These are phyloP conservation scores for Anser brachyrhynchus DNA, from an alignment of 2,113 vertebrate species.

Conservation along the genomic window DNA sequence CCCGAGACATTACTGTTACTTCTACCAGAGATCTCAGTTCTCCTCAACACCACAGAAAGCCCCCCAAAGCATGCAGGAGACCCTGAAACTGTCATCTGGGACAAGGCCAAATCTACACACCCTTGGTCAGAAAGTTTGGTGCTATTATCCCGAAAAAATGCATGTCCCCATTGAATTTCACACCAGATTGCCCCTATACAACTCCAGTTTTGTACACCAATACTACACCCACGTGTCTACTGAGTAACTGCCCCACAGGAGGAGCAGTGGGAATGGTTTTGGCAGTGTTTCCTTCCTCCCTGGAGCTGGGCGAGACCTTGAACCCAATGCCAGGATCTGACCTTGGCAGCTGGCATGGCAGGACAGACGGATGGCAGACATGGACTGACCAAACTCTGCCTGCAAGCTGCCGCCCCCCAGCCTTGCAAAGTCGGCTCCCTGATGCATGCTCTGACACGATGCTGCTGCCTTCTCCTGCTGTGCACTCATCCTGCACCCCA, in stretches of 20 bases:
- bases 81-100: not conserved
- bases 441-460: fast-evolving
- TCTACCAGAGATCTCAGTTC: not conserved
- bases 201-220: not conserved
- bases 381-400: not conserved
- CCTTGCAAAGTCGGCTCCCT: not conserved
- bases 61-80: not conserved
- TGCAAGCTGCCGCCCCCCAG: not conserved
- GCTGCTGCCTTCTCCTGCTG: not conserved
- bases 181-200: not conserved
- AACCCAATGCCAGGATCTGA: not conserved
- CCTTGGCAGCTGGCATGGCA: not conserved
- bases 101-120: not conserved
- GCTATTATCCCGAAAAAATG: not conserved
- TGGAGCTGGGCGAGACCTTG: not conserved
- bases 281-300: not conserved
- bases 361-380: not conserved
- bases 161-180: not conserved
- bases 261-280: not conserved
- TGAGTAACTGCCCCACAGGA: not conserved
- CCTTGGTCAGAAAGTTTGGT: not conserved
- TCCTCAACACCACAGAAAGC: not conserved
- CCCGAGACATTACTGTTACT: not conserved
- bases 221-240: not conserved
- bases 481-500: not conserved